A percentile compares a stretch with the other conserved stretches of the same genome.
Evolutionary conservation across 1,140 invertebrate species (phyloP).

Genomic region (Caenorhabditis latens): DNA sequence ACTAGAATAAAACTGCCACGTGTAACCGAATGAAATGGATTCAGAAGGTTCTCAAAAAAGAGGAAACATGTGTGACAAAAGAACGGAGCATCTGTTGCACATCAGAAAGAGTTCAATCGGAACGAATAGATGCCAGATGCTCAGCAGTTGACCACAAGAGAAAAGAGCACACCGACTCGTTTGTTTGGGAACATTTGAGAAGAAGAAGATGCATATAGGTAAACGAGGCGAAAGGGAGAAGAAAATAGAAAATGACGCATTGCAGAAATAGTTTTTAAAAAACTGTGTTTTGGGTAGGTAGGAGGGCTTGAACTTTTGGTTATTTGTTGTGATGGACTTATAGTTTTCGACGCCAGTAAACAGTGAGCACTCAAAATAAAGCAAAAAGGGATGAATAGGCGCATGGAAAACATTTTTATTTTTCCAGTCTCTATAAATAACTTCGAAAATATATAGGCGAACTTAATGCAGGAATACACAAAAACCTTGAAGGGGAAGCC

Average conservation of each 20-base stretch:
- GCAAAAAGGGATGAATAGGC: too few species aligned
- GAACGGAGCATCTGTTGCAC: constrained; percentile 26
- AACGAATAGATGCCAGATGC: constrained; percentile 32
- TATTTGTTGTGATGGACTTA: background rate
- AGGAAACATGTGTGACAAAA: constrained; percentile 14
- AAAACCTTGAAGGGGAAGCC: too few species aligned
- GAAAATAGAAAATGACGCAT: background rate
- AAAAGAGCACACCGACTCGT: background rate
- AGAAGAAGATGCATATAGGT: background rate
- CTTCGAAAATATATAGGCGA: too few species aligned
- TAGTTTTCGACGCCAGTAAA: background rate
- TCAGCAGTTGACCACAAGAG: background rate
- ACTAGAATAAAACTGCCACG: background rate
- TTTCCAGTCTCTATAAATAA: too few species aligned
- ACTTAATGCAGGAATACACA: too few species aligned
- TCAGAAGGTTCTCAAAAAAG: background rate
- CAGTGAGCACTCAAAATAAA: too few species aligned
- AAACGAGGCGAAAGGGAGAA: background rate
- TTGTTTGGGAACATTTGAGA: background rate
- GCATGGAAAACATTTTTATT: too few species aligned
- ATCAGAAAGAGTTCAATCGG: background rate
- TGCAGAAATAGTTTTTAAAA: background rate
- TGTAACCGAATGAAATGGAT: background rate
- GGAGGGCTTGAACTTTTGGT: background rate
- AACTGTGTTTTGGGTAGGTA: background rate